Base-by-base conservation (phyloP, 1,140 invertebrate species). In the Triops longicaudatus region DNA sequence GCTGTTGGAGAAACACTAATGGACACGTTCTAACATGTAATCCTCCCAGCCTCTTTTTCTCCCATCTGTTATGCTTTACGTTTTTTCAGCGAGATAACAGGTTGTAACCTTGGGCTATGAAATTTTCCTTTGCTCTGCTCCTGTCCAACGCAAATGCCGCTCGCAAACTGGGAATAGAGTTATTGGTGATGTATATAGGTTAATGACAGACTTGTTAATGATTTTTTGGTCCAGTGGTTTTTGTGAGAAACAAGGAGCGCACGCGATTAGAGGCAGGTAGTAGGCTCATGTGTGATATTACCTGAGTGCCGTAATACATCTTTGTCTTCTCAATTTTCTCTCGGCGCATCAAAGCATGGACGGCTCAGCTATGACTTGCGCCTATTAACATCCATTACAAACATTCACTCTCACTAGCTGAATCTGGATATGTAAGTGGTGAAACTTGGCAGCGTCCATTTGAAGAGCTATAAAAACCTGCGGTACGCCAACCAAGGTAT, bases 331-430 rank as follows among this genome's bases (percentile, higher is more conserved):
- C 31, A 7, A 63, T 63, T 63, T 63, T 63, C 50, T 17, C 50
- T 63, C 10, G 22, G 50, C 50, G 17, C 50, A 63, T 63, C 50
- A 63, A 63, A 22, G 50, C 50, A 22, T 63, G 50, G n/a, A 63
- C 22, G 50, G 50, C 17, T 63, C 50, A 63, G 50, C 50, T 63
- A 63, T 5, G 50, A n/a, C 50, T 63, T 63, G 14, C 50, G 17
- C n/a, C 50, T 63, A 63, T 63, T 63, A 63, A 63, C 50, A 63
- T 63, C 50, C 14, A 22, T 63, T 63, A 63, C 50, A 63, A 37
- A 17, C 50, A 63, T 63, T 63, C 50, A 63, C 50, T 63, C 50
- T 63, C 50, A 63, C 50, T 17, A 63, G 50, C 50, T 17, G 50
- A 63, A 63, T 63, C 50, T 63, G 50, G n/a, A 44, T 22, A 63